Evolutionary conservation across 92 coral and sea anemone genomes (phyloP).

Genomic region (Actinernus sp.): DNA sequence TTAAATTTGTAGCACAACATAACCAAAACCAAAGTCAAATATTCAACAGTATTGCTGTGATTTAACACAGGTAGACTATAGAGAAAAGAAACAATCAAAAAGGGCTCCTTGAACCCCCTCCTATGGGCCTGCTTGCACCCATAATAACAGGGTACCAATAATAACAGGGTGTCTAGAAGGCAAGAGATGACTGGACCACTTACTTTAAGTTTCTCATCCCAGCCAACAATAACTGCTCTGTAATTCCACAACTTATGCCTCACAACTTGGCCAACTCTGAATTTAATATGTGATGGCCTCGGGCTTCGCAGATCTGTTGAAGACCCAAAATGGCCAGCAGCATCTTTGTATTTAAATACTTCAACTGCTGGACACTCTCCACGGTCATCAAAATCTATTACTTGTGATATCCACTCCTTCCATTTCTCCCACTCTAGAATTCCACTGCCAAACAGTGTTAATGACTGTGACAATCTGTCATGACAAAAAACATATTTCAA

Average conservation of each 20-base stretch:
- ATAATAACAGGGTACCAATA: too few species aligned
- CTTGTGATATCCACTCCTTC: constrained; percentile 73
- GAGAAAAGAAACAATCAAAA: too few species aligned
- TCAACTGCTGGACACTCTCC: constrained; percentile 96
- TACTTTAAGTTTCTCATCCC: constrained; percentile 95
- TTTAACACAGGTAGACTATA: too few species aligned
- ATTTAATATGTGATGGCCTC: constrained; percentile 72
- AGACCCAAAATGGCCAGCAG: constrained; percentile 79
- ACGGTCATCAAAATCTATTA: constrained; percentile 70
- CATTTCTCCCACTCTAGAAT: constrained; percentile 75
- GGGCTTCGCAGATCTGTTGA: constrained; percentile 80
- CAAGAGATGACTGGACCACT: too few species aligned
- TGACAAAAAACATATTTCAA: background rate
- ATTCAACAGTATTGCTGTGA: too few species aligned
- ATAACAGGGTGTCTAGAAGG: too few species aligned
- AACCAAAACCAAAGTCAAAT: too few species aligned
- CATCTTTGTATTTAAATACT: constrained; percentile 75
- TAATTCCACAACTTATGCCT: constrained; percentile 86
- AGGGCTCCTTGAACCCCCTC: too few species aligned
- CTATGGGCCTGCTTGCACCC: background rate
- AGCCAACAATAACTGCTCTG: constrained; percentile 94
- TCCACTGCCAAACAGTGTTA: constrained; percentile 66
- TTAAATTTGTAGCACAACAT: too few species aligned
- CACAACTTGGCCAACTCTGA: constrained; percentile 90
- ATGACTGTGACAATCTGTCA: constrained; percentile 67